Evolutionary conservation across 2,113 vertebrate species (phyloP).

Genomic region (Clarias macrocephalus): DNA sequence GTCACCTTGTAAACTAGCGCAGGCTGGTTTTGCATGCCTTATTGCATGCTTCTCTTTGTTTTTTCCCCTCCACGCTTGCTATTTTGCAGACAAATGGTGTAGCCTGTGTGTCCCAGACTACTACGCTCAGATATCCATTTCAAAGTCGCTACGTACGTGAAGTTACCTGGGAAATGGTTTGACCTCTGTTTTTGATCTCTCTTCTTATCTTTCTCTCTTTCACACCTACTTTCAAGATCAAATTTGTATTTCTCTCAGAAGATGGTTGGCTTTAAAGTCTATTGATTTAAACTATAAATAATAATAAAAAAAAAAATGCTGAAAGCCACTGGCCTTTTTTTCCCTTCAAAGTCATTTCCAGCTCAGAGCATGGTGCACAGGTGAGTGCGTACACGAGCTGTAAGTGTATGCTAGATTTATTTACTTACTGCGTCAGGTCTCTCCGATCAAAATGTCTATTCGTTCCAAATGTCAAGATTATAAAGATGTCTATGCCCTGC

Average conservation of each 20-base stretch:
- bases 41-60: not conserved
- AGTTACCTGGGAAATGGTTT: constrained; percentile 8
- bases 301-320: not conserved
- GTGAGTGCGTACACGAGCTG: not conserved
- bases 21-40: not conserved
- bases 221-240: constrained; percentile 32
- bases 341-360: constrained; percentile 22
- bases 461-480: not conserved
- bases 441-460: not conserved
- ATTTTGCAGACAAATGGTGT: not conserved
- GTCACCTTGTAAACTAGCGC: not conserved
- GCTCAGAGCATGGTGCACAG: not conserved
- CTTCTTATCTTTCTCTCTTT: not conserved
- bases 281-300: constrained; percentile 23
- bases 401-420: not conserved
- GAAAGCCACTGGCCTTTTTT: constrained; percentile 12
- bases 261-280: constrained; percentile 23
- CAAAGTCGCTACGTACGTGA: not conserved
- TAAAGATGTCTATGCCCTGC: not conserved
- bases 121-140: not conserved
- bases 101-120: not conserved
- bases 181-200: constrained; percentile 24
- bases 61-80: not conserved
- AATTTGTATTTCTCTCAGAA: constrained; percentile 36
- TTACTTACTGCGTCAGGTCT: not conserved